phyloP scores from a whole-genome alignment of 2,888 invertebrate genomes.

The Eutolmus rufibarbis region DNA sequence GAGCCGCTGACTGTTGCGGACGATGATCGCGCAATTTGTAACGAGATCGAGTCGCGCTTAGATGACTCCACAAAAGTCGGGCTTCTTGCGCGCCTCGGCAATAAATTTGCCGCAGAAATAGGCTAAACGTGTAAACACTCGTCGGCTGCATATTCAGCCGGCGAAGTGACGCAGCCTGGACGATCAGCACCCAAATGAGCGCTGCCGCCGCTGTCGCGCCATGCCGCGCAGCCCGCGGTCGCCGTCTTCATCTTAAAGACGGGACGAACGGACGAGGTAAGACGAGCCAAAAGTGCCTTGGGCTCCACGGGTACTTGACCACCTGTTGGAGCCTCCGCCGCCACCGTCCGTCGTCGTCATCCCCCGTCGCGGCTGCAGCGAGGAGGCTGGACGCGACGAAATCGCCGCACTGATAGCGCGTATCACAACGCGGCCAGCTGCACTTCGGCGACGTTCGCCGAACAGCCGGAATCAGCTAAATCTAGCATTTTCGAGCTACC shows the following conservation, averaged over 20 bases:
- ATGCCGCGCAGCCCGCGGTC: too few relatives aligned
- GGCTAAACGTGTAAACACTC: constrained; percentile 13
- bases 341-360: neutral
- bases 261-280: neutral
- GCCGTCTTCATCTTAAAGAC: neutral
- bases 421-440: constrained; percentile 11
- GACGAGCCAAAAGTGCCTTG: neutral
- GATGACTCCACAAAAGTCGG: constrained; percentile 4
- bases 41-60: neutral
- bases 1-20: neutral
- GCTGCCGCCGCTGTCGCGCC: neutral
- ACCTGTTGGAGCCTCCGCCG: constrained; percentile 6
- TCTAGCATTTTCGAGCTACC: constrained; percentile 34
- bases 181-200: neutral
- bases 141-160: neutral
- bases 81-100: neutral
- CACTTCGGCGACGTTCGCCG: neutral
- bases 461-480: neutral
- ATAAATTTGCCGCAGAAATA: constrained; percentile 2
- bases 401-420: neutral
- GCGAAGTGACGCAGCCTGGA: neutral
- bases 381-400: neutral
- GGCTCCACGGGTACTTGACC: neutral
- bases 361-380: neutral
- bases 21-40: constrained; percentile 4